Evolutionary conservation across 2,888 invertebrate genomes (phyloP).

Genomic region (Lasioglossum zephyrum): DNA sequence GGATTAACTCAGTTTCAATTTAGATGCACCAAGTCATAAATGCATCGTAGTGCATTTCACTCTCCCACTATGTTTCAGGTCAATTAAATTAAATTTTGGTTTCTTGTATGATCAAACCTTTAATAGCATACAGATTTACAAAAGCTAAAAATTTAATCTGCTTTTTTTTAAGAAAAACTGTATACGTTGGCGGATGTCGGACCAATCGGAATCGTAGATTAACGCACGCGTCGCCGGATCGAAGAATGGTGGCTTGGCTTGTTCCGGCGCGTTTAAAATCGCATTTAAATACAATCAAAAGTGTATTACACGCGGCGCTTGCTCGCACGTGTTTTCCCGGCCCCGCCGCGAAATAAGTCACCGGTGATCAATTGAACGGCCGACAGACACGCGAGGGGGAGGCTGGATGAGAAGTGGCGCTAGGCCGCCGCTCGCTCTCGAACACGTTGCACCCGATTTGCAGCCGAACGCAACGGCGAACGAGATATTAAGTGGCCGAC

Average conservation of each 20-base stretch:
- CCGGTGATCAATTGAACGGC: constrained; percentile 57
- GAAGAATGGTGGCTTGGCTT: neutral
- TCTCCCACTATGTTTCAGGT: neutral
- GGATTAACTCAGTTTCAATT: no score
- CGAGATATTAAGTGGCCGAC: constrained; percentile 73
- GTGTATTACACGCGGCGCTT: constrained; percentile 40
- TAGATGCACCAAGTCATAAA: no score
- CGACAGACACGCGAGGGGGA: constrained; percentile 46
- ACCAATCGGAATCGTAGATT: no score
- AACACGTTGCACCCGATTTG: constrained; percentile 33
- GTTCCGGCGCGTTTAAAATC: constrained; percentile 38
- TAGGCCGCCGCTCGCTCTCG: constrained; percentile 19
- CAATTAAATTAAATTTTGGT: neutral
- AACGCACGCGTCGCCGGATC: neutral
- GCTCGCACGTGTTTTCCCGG: constrained; percentile 35
- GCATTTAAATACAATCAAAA: constrained; percentile 51
- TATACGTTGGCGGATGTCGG: no score
- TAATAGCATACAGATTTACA: neutral
- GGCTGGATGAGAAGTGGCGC: constrained; percentile 6
- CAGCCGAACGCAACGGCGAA: constrained; percentile 43
- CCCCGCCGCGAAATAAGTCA: constrained; percentile 35
- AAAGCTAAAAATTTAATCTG: neutral
- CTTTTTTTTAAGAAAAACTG: neutral
- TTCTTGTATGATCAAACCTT: neutral
- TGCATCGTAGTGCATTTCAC: no score